Evolutionary conservation across 1,140 invertebrate species (phyloP), one percentile per base, ranked within the genome.

Genomic region (Pollicipes pollicipes): DNA sequence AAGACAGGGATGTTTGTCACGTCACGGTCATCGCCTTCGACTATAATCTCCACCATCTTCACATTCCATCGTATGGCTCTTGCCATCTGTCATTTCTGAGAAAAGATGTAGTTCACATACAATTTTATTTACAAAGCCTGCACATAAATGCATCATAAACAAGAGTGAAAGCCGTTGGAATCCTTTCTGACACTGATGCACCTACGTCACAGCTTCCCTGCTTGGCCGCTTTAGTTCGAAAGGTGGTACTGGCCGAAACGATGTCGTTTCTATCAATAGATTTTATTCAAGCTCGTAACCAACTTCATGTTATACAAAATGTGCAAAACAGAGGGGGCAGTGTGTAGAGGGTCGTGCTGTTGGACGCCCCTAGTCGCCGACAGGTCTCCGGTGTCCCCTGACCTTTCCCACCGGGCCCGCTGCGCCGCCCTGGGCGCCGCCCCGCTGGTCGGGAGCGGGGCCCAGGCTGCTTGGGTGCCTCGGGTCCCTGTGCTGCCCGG

Each of bases 61-160:
- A n/a, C n/a, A n/a, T n/a, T n/a, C n/a, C n/a, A n/a, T n/a, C n/a
- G n/a, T n/a, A n/a, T n/a, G n/a, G n/a, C n/a, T n/a, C n/a, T n/a
- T n/a, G n/a, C n/a, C n/a, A n/a, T n/a, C n/a, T n/a, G n/a, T n/a
- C n/a, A n/a, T n/a, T n/a, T n/a, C n/a, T n/a, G n/a, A n/a, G n/a
- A 58, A 58, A 58, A 58, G 21, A 58, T 3, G 21, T 58, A 21
- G 17, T 58, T 58, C 21, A 58, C 45, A 58, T 58, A 58, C 45
- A 6, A 58, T 58, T 58, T 58, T 58, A 58, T 58, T 58, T 58
- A 58, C 45, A 58, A 58, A 58, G 45, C 45, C 45, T 58, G 45
- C 45, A 58, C 45, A 58, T 58, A 58, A 58, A 58, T 58, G 45
- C 45, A 58, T 58, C 45, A 58, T 58, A 58, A 58, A 58, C 45